A percentile compares a stretch with the other conserved stretches of the same genome.
phyloP scores from a whole-genome alignment of 92 coral and sea anemone genomes.

The Desmophyllum pertusum region DNA sequence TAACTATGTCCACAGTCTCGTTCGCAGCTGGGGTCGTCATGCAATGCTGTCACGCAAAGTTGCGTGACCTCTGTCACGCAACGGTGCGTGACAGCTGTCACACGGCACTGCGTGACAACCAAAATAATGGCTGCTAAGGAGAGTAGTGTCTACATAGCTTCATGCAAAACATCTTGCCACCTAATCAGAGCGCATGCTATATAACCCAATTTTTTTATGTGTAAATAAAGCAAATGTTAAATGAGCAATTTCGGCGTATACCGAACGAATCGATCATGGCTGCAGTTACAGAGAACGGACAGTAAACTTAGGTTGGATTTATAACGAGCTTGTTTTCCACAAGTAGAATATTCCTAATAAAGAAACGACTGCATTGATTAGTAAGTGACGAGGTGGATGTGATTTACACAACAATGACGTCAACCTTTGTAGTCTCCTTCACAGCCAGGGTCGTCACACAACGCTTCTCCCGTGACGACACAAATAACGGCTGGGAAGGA shows the following conservation, averaged over 20 bases:
- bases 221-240: background rate
- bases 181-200: background rate
- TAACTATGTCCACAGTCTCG: background rate
- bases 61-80: too few relatives aligned
- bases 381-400: conserved; percentile 5
- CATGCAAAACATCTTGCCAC: background rate
- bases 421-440: too few relatives aligned
- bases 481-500: too few relatives aligned
- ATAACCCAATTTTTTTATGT: background rate
- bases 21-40: too few relatives aligned
- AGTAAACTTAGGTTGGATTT: conserved; percentile 8
- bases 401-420: background rate
- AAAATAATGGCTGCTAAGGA: too few relatives aligned
- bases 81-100: too few relatives aligned
- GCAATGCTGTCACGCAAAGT: too few relatives aligned
- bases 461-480: too few relatives aligned
- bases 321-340: background rate
- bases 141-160: too few relatives aligned
- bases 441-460: too few relatives aligned
- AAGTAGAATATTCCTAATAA: conserved; percentile 2
- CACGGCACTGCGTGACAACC: too few relatives aligned
- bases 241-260: background rate
- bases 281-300: conserved; percentile 42
- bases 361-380: conserved; percentile 37
- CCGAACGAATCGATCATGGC: background rate